A percentile compares a stretch with the other conserved stretches of the same genome.
These are phyloP conservation scores for Athripsodes cinereus DNA, from an alignment of 2,888 invertebrate genomes.

Conservation along the genomic window DNA sequence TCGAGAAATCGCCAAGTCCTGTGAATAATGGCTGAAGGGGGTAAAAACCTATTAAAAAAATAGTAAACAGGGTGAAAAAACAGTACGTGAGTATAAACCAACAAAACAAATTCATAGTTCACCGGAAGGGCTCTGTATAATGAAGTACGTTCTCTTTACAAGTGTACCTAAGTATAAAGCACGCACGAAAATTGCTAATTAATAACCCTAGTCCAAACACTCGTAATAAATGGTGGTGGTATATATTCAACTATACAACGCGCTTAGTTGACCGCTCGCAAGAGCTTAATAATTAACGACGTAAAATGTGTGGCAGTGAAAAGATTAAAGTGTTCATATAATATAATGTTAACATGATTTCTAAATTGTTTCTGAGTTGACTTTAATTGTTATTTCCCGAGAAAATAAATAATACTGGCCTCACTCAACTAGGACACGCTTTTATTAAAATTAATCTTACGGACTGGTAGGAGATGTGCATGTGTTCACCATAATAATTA, in stretches of 20 bases:
- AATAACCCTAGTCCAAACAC: conserved; percentile 28
- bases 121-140: conserved; percentile 27
- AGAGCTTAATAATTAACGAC: background rate
- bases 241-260: conserved; percentile 6
- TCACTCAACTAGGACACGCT: no score
- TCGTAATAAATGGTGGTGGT: conserved; percentile 26
- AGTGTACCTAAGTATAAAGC: conserved; percentile 6
- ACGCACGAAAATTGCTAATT: conserved; percentile 29
- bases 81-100: conserved; percentile 16
- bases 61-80: conserved; percentile 7
- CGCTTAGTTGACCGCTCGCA: background rate
- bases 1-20: conserved; percentile 26
- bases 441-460: no score
- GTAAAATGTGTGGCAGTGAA: conserved; percentile 2
- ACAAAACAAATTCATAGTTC: conserved; percentile 28
- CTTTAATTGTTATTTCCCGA: no score
- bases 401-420: no score
- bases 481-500: no score
- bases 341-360: no score
- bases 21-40: conserved; percentile 20
- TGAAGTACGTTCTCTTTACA: conserved; percentile 7
- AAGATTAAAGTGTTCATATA: background rate
- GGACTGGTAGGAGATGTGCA: no score
- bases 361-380: no score
- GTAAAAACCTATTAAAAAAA: background rate